These are phyloP conservation scores for Drosophila testacea DNA, from an alignment of 2,888 invertebrate genomes.

Conservation along the genomic window DNA sequence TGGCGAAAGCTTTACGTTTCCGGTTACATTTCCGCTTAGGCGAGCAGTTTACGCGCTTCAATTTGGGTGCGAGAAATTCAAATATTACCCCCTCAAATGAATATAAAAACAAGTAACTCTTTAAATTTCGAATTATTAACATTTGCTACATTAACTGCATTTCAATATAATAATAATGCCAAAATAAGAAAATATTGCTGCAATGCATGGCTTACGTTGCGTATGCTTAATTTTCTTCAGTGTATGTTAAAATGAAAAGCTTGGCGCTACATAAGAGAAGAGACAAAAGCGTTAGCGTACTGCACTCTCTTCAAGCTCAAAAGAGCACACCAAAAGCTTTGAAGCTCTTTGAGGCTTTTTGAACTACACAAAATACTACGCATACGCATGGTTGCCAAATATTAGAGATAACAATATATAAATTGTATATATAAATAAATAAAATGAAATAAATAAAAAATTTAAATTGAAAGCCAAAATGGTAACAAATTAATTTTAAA, in stretches of 20 bases:
- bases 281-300: conserved; percentile 18
- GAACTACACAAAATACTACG: conserved; percentile 4
- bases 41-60: conserved; percentile 68
- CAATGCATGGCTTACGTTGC: background rate
- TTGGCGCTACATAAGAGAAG: conserved; percentile 16
- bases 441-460: background rate
- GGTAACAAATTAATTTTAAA: background rate
- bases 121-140: background rate
- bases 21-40: conserved; percentile 71
- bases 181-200: background rate
- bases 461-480: background rate
- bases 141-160: background rate
- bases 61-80: conserved; percentile 36
- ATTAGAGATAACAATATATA: background rate
- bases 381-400: conserved; percentile 7
- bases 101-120: background rate
- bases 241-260: conserved; percentile 50
- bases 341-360: conserved; percentile 12
- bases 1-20: conserved; percentile 70
- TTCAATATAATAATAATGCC: background rate
- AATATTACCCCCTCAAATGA: background rate
- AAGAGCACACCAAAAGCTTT: conserved; percentile 9
- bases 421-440: background rate
- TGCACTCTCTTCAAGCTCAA: conserved; percentile 16
- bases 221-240: conserved; percentile 43